These are phyloP conservation scores for Cryptoprocta ferox DNA, from an alignment of 2,797 vertebrate genomes.

Conservation along the genomic window DNA sequence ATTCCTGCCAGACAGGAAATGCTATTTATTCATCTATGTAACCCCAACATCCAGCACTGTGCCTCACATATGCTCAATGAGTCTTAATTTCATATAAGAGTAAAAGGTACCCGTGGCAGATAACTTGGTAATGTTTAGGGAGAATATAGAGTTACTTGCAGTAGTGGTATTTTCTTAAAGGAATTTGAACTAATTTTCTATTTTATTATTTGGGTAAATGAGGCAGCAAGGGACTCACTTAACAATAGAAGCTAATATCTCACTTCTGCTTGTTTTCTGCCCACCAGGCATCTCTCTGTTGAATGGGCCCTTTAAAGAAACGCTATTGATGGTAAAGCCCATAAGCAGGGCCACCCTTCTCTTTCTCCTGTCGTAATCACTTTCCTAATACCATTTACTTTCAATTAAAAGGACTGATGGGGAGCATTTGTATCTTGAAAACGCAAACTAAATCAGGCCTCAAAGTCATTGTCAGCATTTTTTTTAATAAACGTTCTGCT, in stretches of 20 bases:
- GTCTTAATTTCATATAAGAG: not conserved
- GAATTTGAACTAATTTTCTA: slow-evolving; percentile 12
- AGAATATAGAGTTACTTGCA: not conserved
- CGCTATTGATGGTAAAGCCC: not conserved
- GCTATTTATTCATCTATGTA: not conserved
- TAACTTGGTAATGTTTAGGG: not conserved
- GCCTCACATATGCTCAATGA: not conserved
- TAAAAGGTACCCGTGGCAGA: not conserved
- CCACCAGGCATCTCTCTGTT: not conserved
- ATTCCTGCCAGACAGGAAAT: not conserved
- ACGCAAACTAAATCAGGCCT: slow-evolving; percentile 25
- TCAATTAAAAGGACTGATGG: slow-evolving; percentile 51
- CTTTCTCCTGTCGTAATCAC: slow-evolving; percentile 31
- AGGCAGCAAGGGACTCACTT: not conserved
- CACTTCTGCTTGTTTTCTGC: slow-evolving; percentile 23
- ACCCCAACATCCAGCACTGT: not conserved
- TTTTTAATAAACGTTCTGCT: not conserved
- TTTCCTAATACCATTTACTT: slow-evolving; percentile 44
- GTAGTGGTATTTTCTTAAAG: not conserved
- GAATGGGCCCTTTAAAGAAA: not conserved
- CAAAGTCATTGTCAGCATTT: not conserved
- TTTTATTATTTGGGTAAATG: slow-evolving; percentile 41
- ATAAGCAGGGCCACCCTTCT: not conserved
- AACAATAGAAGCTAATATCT: not conserved
- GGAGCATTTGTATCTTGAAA: slow-evolving; percentile 45